Evolutionary conservation across 2,888 invertebrate species (phyloP).

Genomic region (Axea sp.): DNA sequence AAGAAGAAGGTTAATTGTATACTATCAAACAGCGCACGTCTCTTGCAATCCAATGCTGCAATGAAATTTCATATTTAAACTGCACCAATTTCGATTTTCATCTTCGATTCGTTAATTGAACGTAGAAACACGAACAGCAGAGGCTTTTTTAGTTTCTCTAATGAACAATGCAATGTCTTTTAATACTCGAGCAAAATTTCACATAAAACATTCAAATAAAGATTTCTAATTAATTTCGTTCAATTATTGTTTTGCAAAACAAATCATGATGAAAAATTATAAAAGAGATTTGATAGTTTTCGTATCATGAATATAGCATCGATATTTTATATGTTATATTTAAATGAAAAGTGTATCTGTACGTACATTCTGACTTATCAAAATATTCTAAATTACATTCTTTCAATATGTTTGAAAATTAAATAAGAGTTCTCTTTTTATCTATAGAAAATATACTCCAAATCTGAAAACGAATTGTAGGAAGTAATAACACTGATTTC

Average conservation of each 20-base stretch:
- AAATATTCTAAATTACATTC: too few species aligned
- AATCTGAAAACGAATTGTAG: background rate
- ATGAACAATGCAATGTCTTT: constrained; percentile 10
- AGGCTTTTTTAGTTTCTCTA: constrained; percentile 15
- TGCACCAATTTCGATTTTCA: constrained; percentile 40
- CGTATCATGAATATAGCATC: too few species aligned
- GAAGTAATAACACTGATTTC: too few species aligned
- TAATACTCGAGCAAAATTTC: constrained; percentile 24
- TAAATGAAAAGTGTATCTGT: too few species aligned
- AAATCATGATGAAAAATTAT: too few species aligned
- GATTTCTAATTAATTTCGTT: constrained; percentile 6
- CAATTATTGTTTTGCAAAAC: constrained; percentile 7
- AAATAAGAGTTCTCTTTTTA: too few species aligned
- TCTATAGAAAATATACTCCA: too few species aligned
- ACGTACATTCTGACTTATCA: too few species aligned
- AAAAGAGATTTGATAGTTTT: too few species aligned
- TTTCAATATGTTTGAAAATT: too few species aligned
- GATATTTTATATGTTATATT: too few species aligned
- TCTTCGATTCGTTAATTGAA: constrained; percentile 58
- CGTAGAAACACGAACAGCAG: constrained; percentile 15
- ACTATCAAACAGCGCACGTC: constrained; percentile 47
- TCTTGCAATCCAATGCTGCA: constrained; percentile 10
- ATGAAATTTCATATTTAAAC: constrained; percentile 50
- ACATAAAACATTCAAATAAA: constrained; percentile 7
- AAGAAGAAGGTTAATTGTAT: constrained; percentile 36